Evolutionary conservation across 2,113 vertebrate species (phyloP).

Genomic region (Pycnonotus jocosus): DNA sequence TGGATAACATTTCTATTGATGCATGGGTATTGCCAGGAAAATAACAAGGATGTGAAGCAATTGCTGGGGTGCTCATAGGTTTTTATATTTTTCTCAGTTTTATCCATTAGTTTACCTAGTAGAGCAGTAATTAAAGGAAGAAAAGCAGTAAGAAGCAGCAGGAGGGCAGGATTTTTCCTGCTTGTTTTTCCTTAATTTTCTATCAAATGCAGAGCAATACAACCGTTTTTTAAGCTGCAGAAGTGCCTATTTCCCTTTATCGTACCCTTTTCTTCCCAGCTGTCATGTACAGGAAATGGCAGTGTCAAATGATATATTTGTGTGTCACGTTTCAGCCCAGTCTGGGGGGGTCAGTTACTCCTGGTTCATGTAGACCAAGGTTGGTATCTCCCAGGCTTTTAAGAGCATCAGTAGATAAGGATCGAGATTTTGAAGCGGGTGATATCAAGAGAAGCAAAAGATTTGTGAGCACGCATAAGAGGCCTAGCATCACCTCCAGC

Average conservation of each 20-base stretch:
- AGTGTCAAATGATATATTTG: neutral
- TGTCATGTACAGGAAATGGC: constrained; percentile 4
- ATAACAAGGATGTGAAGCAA: constrained; percentile 9
- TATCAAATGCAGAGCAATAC: neutral
- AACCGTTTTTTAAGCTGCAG: neutral
- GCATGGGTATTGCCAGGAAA: constrained; percentile 2
- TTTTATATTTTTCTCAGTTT: neutral
- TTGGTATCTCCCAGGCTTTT: neutral
- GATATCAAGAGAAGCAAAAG: neutral
- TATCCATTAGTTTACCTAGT: neutral
- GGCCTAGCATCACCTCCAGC: neutral
- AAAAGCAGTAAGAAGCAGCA: neutral
- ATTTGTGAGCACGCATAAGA: accelerated
- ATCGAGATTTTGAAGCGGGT: neutral
- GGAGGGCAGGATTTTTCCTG: neutral
- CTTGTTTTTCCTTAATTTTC: neutral
- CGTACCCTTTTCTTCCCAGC: neutral
- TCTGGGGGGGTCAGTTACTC: neutral
- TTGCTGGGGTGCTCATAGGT: neutral
- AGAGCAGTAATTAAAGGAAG: neutral
- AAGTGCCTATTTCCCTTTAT: neutral
- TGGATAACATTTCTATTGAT: constrained; percentile 24
- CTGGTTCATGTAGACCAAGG: neutral
- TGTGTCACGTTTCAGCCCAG: neutral
- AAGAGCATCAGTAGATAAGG: neutral